phyloP scores from a whole-genome alignment of 2,888 invertebrate species.

The Mactromeris polynyma region DNA sequence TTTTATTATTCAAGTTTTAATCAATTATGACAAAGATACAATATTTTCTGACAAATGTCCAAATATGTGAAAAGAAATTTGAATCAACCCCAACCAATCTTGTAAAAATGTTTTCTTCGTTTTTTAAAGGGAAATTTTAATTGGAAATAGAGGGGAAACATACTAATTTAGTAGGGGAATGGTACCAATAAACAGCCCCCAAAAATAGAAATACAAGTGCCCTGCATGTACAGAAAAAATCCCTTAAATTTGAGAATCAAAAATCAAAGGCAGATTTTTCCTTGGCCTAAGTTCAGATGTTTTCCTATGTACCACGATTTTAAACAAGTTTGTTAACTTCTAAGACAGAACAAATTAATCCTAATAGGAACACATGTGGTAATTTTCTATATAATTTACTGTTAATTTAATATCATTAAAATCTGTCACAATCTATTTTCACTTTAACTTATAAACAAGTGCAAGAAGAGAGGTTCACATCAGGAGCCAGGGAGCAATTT shows the following conservation, averaged over 20 bases:
- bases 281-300: background rate
- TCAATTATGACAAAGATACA: too few relatives aligned
- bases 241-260: background rate
- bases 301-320: background rate
- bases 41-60: too few relatives aligned
- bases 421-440: constrained; percentile 1
- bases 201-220: too few relatives aligned
- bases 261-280: background rate
- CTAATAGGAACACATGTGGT: constrained; percentile 14
- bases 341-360: background rate
- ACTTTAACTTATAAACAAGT: background rate
- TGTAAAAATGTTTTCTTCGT: too few relatives aligned
- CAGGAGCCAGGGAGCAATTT: background rate
- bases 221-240: background rate
- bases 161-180: too few relatives aligned
- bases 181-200: too few relatives aligned
- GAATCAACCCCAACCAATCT: too few relatives aligned
- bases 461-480: background rate
- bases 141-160: too few relatives aligned
- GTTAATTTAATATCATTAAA: constrained; percentile 21
- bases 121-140: too few relatives aligned
- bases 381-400: constrained; percentile 7
- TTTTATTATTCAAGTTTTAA: too few relatives aligned
- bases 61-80: too few relatives aligned
- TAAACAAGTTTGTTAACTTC: background rate